Evolutionary conservation across 2,888 invertebrate species (phyloP), one percentile per base, ranked within the genome.

Genomic region (Sarcophaga rosellei): DNA sequence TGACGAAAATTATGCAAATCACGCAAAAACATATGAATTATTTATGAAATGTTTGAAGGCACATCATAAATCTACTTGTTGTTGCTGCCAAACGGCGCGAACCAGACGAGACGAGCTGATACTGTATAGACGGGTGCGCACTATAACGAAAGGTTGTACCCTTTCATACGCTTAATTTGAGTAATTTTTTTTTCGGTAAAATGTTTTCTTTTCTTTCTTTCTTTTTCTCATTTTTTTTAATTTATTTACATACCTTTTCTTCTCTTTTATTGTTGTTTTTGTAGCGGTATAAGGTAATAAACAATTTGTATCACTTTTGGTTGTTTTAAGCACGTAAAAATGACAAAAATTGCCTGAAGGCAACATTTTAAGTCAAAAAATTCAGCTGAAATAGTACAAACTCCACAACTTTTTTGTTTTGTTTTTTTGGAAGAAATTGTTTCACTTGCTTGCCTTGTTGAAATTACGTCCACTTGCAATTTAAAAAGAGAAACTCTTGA

Each of bases 1-100:
- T 88, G 88, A 88, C 85, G 88, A 88, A 89, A 88, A 88, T 88
- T 89, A 89, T 89, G 89, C 88, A 88, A 89, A 89, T 89, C 86
- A 82, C 75, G 75, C 78, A 20, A n/a, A 69, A 66, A 35, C 65
- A 62, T 74, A 88, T 88, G 87, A 88, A 88, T 87, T 89, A 88
- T 89, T 88, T 89, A 89, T 89, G 85, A 88, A 87, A 83, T 83
- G 74, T 87, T 79, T 85, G 81, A 86, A 80, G 85, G 89, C 88
- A 88, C 89, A 87, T 88, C 87, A 84, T 89, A 88, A 89, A 89
- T 88, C 82, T 84, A 53, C 79, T 65, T 80, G 70, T 80, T 77
- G 35, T 35, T 35, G 35, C 10, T 35, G 35, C 35, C 35, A 35
- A 35, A 35, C 10, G 35, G 72, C 82, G 75, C 75, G 35, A 65